Percentiles rank a stretch among this genome's conserved stretches.
These are phyloP conservation scores for Hartigia nigra DNA, from an alignment of 2,888 invertebrate genomes.

Conservation along the genomic window DNA sequence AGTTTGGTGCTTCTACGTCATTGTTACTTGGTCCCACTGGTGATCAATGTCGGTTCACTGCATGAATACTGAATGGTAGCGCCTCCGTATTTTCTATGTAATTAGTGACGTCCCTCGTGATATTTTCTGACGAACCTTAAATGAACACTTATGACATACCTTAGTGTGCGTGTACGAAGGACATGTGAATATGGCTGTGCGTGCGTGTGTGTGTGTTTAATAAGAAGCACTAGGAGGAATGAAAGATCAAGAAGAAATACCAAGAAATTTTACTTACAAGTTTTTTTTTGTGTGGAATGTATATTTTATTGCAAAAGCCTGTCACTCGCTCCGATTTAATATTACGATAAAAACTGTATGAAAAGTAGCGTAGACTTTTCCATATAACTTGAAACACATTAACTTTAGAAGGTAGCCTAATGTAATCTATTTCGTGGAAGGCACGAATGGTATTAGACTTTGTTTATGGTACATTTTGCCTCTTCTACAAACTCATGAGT, in stretches of 20 bases:
- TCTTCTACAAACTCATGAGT: not conserved
- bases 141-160: not conserved
- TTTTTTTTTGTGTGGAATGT: not conserved
- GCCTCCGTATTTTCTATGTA: not conserved
- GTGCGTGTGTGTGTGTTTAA: not conserved
- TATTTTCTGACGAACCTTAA: not conserved
- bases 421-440: not conserved
- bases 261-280: not conserved
- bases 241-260: not conserved
- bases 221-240: not conserved
- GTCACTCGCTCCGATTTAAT: not conserved
- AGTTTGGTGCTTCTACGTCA: not conserved
- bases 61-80: not conserved
- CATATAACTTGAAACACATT: not conserved
- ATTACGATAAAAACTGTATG: not conserved
- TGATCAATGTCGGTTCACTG: not conserved
- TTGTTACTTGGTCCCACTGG: not conserved
- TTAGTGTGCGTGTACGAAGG: too few relatives aligned
- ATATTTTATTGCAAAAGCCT: not conserved
- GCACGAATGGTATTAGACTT: constrained; percentile 1
- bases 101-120: not conserved
- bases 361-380: not conserved
- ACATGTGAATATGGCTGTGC: too few relatives aligned
- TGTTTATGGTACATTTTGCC: not conserved
- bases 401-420: not conserved